A percentile compares a stretch with the other conserved stretches of the same genome.
These are phyloP conservation scores for Neogobius melanostomus DNA, from an alignment of 2,113 vertebrate species.

Conservation along the genomic window DNA sequence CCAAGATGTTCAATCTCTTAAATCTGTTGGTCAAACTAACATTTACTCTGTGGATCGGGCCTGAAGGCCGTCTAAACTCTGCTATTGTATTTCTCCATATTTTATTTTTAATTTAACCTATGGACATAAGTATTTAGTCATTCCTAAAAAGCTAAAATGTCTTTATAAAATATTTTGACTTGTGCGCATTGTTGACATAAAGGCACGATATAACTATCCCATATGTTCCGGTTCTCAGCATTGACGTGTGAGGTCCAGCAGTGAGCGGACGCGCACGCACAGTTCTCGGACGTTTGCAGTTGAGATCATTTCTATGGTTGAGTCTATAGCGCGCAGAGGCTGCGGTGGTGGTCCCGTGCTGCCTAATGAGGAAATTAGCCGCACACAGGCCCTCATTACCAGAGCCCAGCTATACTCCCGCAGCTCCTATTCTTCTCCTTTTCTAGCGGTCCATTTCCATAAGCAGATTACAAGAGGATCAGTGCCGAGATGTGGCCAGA, in stretches of 20 bases:
- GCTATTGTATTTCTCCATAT: background rate
- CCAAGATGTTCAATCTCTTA: slow-evolving; percentile 79
- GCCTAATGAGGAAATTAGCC: slow-evolving; percentile 85
- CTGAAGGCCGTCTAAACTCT: slow-evolving; percentile 38
- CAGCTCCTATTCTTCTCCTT: slow-evolving; percentile 29
- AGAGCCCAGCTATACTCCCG: slow-evolving; percentile 56
- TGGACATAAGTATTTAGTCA: too few species aligned
- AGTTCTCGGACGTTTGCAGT: slow-evolving; percentile 35
- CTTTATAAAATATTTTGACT: too few species aligned
- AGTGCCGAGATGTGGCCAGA: slow-evolving; percentile 75
- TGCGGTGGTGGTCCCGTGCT: slow-evolving; percentile 81
- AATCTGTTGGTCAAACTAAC: slow-evolving; percentile 54
- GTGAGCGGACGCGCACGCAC: slow-evolving; percentile 51
- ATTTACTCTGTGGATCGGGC: slow-evolving; percentile 11
- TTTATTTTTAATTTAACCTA: too few species aligned
- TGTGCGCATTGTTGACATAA: background rate
- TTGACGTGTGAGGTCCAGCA: slow-evolving; percentile 46
- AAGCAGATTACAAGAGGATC: slow-evolving; percentile 85
- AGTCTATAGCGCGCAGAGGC: slow-evolving; percentile 43
- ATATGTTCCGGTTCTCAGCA: slow-evolving; percentile 39
- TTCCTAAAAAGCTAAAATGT: too few species aligned
- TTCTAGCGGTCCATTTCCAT: slow-evolving; percentile 73
- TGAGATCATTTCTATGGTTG: slow-evolving; percentile 38
- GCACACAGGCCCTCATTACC: slow-evolving; percentile 80
- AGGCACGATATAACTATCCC: background rate